Percentiles rank a stretch among this genome's conserved stretches.
phyloP scores from a whole-genome alignment of 2,797 vertebrate genomes.

The Pseudochirops cupreus region DNA sequence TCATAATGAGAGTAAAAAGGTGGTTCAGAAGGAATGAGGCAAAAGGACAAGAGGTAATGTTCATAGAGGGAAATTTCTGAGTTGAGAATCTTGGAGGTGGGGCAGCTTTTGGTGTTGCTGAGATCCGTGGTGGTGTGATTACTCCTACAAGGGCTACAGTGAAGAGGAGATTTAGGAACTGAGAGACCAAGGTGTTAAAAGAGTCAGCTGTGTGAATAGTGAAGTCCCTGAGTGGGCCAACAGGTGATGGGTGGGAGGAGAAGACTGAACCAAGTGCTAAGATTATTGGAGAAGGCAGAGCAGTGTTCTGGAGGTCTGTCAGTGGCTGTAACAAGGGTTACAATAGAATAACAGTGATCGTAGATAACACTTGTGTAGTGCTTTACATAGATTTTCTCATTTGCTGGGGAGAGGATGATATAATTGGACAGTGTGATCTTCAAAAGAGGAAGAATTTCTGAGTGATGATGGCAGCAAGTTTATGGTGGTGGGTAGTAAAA shows the following conservation, averaged over 20 bases:
- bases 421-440: background rate
- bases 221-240: background rate
- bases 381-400: background rate
- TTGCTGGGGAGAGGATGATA: background rate
- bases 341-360: background rate
- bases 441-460: background rate
- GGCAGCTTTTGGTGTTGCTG: background rate
- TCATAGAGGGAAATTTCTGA: background rate
- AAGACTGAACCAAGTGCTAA: too few relatives aligned
- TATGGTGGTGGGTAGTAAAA: background rate
- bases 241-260: background rate
- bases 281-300: background rate
- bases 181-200: too few relatives aligned
- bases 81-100: background rate
- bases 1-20: background rate
- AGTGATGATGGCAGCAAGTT: background rate
- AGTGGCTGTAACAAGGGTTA: background rate
- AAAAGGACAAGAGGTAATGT: background rate
- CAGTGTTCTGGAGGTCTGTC: background rate
- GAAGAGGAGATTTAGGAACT: background rate
- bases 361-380: background rate
- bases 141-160: background rate
- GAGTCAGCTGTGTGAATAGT: background rate
- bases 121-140: background rate
- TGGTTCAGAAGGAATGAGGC: background rate